Base-by-base conservation (phyloP, 2,797 vertebrate genomes). In the Gobionotothen gibberifrons region DNA sequence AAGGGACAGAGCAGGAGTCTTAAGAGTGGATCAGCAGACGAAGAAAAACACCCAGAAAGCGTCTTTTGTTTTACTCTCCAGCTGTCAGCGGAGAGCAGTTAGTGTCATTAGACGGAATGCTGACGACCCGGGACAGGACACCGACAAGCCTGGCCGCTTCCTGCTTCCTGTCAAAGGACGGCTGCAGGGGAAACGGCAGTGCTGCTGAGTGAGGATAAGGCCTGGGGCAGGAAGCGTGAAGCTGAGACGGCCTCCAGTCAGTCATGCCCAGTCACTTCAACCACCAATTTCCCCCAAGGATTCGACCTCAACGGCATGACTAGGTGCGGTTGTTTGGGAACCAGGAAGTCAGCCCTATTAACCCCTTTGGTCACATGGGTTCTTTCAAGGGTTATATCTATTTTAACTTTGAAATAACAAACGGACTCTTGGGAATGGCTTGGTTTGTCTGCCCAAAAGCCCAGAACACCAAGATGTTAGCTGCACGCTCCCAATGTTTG, bases 121-220 rank as follows among this genome's bases (percentile, higher is more conserved):
- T 40, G 79, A 49, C 71, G 83, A 85, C 77, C 75, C 76, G 5
- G 78, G 85, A 86, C 82, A 80, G 81, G 87, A 85, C 89, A 69
- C 80, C 40, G 90, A 87, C 83, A 69, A 76, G 87, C 82, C 72
- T 66, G 86, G 76, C 49, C 40, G 82, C 85, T 91, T 94, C 91
- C 92, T 91, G 90, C 90, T 92, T 94, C 92, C 92, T 88, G 89
- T 88, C 69, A 89, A 86, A 85, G 82, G 79, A 87, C 62, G 85
- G 73, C 82, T 90, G 85, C 85, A 85, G 83, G 76, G 88, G 91
- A 92, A 92, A 74, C 70, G 42, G 79, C 87, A 75, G 85, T 79
- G 66, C 87, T 94, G 92, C 78, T 52, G 69, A 44, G 73, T 71
- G 29, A 81, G 92, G 93, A 93, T 94, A 92, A 92, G 87, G 81